phyloP scores from a whole-genome alignment of 2,113 vertebrate species.

The Salvelinus alpinus region DNA sequence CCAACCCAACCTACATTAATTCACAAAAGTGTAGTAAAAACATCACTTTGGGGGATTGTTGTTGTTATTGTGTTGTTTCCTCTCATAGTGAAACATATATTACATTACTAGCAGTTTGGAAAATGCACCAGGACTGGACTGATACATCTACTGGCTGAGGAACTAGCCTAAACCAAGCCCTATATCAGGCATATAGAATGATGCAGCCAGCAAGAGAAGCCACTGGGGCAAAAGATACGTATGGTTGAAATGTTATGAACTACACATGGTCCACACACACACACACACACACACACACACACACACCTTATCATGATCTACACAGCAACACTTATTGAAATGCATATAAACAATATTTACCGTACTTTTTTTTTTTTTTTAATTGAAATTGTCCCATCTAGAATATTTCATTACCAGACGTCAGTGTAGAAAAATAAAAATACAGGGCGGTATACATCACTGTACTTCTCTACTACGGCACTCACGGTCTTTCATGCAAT shows the following conservation, averaged over 20 bases:
- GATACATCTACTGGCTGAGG: no score
- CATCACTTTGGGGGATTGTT: no score
- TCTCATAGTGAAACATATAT: no score
- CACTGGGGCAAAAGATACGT: neutral
- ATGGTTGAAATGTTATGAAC: neutral
- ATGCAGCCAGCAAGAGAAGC: neutral
- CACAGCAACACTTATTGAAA: neutral
- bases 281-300: constrained; percentile 1
- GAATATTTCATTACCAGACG: neutral
- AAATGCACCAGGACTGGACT: no score
- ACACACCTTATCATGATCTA: neutral
- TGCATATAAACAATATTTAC: neutral
- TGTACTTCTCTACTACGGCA: neutral
- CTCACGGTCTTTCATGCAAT: neutral
- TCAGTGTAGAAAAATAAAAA: neutral
- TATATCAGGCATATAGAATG: neutral
- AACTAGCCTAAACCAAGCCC: neutral
- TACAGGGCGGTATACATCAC: neutral
- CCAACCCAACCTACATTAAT: no score
- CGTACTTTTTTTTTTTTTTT: neutral
- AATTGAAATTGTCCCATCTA: neutral
- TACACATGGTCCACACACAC: neutral
- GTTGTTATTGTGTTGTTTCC: no score
- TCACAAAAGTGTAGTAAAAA: no score
- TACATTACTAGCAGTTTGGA: no score